phyloP scores from a whole-genome alignment of 2,888 invertebrate genomes.

The Leptinotarsa peninsularis region DNA sequence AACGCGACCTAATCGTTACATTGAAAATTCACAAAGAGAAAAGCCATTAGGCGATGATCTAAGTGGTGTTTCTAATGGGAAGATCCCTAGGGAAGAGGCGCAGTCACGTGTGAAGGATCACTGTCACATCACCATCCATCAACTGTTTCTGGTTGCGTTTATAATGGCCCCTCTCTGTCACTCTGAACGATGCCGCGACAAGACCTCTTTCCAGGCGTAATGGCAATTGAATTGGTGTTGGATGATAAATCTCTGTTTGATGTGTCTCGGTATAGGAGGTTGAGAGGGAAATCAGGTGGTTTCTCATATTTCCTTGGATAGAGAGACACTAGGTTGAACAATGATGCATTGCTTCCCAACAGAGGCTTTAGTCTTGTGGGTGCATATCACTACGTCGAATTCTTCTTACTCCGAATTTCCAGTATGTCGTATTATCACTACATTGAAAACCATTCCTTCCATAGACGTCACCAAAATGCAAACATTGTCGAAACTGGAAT shows the following conservation, averaged over 20 bases:
- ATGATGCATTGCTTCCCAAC: too few species aligned
- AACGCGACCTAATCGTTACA: slow-evolving; percentile 38
- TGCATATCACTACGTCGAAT: too few species aligned
- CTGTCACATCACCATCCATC: slow-evolving; percentile 63
- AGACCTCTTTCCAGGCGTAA: slow-evolving; percentile 32
- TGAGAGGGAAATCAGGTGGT: neutral
- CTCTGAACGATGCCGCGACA: slow-evolving; percentile 11
- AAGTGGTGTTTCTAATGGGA: slow-evolving; percentile 59
- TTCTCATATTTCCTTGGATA: too few species aligned
- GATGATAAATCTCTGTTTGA: slow-evolving; percentile 41
- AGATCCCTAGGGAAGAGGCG: slow-evolving; percentile 58
- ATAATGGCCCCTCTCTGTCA: slow-evolving; percentile 31
- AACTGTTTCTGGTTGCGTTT: slow-evolving; percentile 36
- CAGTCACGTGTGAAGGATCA: slow-evolving; percentile 64
- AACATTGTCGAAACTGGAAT: too few species aligned
- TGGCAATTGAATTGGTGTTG: slow-evolving; percentile 42
- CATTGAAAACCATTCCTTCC: too few species aligned
- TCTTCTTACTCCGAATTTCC: too few species aligned
- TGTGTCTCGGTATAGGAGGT: neutral
- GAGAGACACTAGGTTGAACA: too few species aligned
- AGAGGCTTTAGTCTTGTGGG: too few species aligned
- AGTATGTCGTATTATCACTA: too few species aligned
- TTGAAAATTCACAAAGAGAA: slow-evolving; percentile 48
- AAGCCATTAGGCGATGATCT: slow-evolving; percentile 56
- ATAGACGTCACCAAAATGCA: too few species aligned